Evolutionary conservation across 2,113 vertebrate genomes (phyloP).

Genomic region (Tetrax tetrax): DNA sequence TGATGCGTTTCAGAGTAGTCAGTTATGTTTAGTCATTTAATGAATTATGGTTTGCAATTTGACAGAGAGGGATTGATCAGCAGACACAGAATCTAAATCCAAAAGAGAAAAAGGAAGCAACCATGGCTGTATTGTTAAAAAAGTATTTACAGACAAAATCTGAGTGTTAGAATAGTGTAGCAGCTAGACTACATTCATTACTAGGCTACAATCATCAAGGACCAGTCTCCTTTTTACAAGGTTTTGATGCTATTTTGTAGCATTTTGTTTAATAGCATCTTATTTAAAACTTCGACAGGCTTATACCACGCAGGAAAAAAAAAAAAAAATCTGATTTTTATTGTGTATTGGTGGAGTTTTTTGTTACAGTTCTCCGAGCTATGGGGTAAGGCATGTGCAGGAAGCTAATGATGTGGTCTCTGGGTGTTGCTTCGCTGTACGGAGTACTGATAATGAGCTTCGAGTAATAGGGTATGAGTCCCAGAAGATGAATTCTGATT

Average conservation of each 20-base stretch:
- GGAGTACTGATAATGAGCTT: conserved; percentile 91
- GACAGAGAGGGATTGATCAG: background rate
- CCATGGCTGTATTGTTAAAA: background rate
- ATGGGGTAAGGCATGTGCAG: conserved; percentile 75
- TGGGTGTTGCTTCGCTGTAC: conserved; percentile 81
- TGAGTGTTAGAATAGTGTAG: background rate
- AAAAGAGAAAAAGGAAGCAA: background rate
- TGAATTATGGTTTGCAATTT: conserved; percentile 21
- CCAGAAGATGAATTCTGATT: conserved; percentile 85
- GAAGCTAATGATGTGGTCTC: conserved; percentile 87
- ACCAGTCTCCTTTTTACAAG: background rate
- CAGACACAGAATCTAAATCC: background rate
- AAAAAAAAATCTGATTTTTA: background rate
- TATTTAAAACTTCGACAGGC: background rate
- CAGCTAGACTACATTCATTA: background rate
- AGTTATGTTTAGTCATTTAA: conserved; percentile 25
- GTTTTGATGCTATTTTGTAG: background rate
- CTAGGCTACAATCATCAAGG: background rate
- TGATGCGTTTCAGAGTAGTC: background rate
- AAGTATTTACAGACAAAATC: background rate
- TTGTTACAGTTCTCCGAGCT: conserved; percentile 75
- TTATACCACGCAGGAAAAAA: background rate
- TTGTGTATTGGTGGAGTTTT: conserved; percentile 23
- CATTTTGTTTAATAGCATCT: background rate
- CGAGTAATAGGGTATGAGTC: conserved; percentile 82